Percentiles rank a stretch among this genome's conserved stretches.
phyloP scores from a whole-genome alignment of 2,888 invertebrate genomes.

The Diadegma fenestrale region DNA sequence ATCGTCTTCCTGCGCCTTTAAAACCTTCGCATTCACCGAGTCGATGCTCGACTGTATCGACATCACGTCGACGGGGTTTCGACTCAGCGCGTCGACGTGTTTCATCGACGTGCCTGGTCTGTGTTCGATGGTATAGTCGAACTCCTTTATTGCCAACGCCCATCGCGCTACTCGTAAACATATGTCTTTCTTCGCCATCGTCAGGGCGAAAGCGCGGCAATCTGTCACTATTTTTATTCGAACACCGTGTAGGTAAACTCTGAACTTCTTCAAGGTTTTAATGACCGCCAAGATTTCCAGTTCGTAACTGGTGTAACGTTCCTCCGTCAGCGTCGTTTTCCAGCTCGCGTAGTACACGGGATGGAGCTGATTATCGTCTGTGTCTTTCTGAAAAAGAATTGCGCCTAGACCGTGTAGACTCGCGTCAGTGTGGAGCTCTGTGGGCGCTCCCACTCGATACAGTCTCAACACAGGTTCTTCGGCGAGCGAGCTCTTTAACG shows the following conservation, averaged over 20 bases:
- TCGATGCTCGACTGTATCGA: background rate
- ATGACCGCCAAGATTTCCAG: constrained; percentile 73
- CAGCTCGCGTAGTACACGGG: constrained; percentile 63
- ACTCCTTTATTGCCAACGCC: background rate
- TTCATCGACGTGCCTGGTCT: constrained; percentile 12
- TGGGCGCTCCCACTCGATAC: constrained; percentile 37
- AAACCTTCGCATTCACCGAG: background rate
- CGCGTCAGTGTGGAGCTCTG: constrained; percentile 44
- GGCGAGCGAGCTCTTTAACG: constrained; percentile 23
- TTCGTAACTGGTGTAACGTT: constrained; percentile 71
- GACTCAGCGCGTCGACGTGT: constrained; percentile 8
- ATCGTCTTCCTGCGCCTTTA: background rate
- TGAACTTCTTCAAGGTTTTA: constrained; percentile 69
- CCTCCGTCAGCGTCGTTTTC: constrained; percentile 68
- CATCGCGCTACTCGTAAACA: background rate
- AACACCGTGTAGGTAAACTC: constrained; percentile 69
- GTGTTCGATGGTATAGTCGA: constrained; percentile 10
- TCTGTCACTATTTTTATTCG: constrained; percentile 70
- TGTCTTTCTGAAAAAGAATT: constrained; percentile 39
- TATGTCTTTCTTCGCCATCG: background rate
- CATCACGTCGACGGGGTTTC: constrained; percentile 1
- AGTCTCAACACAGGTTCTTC: background rate
- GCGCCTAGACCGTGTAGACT: constrained; percentile 30
- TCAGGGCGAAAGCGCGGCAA: constrained; percentile 43
- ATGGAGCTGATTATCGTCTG: constrained; percentile 38